phyloP scores from a whole-genome alignment of 2,113 vertebrate species.

The Amia ocellicauda region DNA sequence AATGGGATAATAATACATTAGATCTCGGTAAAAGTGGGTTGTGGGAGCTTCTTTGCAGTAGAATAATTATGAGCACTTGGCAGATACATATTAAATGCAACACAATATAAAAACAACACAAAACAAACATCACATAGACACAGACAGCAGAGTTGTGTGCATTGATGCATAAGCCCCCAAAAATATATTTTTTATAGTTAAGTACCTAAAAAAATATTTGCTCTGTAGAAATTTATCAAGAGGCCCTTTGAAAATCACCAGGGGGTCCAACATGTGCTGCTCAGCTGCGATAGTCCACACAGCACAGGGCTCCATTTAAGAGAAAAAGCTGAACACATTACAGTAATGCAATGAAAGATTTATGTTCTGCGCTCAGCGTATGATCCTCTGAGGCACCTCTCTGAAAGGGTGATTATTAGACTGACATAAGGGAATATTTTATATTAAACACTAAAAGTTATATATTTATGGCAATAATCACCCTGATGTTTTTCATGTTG shows the following conservation, averaged over 20 bases:
- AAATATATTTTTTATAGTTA: conserved; percentile 63
- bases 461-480: conserved; percentile 70
- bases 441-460: conserved; percentile 66
- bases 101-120: conserved; percentile 9
- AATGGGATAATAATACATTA: no score
- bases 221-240: conserved; percentile 70
- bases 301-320: conserved; percentile 46
- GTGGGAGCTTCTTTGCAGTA: no score
- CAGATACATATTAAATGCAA: no score
- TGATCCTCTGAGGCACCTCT: conserved; percentile 62
- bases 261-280: conserved; percentile 71
- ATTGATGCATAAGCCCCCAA: conserved; percentile 37
- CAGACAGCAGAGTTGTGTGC: conserved; percentile 21
- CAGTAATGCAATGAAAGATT: conserved; percentile 74
- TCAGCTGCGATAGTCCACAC: conserved; percentile 67
- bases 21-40: no score
- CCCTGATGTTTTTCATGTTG: conserved; percentile 52
- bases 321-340: conserved; percentile 58
- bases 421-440: conserved; percentile 67
- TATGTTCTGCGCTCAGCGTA: conserved; percentile 59
- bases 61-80: no score
- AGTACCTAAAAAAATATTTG: conserved; percentile 64
- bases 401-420: conserved; percentile 74
- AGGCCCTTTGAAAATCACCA: conserved; percentile 57
- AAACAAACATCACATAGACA: conserved; percentile 4